Evolutionary conservation across 2,797 vertebrate genomes (phyloP).

Genomic region (Bovichtus variegatus): DNA sequence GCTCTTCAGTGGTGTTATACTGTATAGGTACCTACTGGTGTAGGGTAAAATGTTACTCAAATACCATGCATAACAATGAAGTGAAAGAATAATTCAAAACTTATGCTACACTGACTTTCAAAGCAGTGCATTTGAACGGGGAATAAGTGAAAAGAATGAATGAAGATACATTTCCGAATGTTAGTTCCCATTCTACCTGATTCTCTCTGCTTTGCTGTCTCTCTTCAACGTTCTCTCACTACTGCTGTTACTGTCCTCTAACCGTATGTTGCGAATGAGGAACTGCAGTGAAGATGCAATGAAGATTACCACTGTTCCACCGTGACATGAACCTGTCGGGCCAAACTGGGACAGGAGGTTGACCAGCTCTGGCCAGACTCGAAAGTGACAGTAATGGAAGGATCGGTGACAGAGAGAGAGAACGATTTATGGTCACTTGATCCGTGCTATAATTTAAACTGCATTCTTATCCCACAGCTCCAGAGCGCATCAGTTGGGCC

Average conservation of each 20-base stretch:
- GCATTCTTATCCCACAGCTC: no score
- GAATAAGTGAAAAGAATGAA: conserved; percentile 24
- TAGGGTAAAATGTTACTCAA: conserved; percentile 9
- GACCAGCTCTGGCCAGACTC: no score
- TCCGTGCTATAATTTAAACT: no score
- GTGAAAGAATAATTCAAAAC: conserved; percentile 9
- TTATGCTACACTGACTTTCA: not conserved
- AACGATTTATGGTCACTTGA: no score
- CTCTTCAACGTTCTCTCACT: conserved; percentile 10
- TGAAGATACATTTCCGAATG: conserved; percentile 17
- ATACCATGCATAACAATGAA: conserved; percentile 12
- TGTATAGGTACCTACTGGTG: not conserved
- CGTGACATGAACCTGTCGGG: no score
- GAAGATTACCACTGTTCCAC: no score
- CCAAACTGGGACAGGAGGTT: no score
- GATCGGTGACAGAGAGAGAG: no score
- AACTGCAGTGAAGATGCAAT: no score
- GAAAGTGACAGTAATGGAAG: no score
- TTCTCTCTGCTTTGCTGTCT: conserved; percentile 18
- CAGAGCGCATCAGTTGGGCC: no score
- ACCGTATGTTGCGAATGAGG: no score
- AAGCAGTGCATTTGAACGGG: conserved; percentile 4
- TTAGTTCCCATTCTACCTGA: conserved; percentile 14
- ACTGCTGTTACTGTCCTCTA: not conserved
- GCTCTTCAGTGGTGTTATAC: not conserved